Base-by-base conservation (phyloP, 2,113 vertebrate species). In the Mastomys coucha region DNA sequence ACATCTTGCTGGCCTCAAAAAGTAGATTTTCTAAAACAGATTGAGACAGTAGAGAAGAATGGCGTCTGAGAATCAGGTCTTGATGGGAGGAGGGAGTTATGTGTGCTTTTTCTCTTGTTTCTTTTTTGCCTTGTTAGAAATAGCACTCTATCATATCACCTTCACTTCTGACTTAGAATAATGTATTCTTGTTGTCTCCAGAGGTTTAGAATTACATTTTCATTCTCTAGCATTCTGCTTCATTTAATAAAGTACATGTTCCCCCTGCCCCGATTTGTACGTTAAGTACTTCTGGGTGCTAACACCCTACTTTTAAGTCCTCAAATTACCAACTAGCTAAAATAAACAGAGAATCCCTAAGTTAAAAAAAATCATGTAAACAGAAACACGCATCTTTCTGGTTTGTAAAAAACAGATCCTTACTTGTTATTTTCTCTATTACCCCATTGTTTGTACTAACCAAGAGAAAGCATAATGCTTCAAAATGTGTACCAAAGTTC, bases 81-180 rank as follows among this genome's bases (percentile, higher is more conserved):
- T 11, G 60, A 33, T 51, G 39, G 63, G 17, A 22, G 28, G 31
- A 26, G 31, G 12, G 14, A 45, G 1, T 78, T 9, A 26, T 10
- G 1, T 80, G 9, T 53, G 60, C 76, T 36, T 36, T 86, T 85
- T 69, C 88, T 36, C 33, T 69, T 58, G 45, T 78, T 93, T 93
- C 24, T n/a, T 96, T 96, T 96, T 65, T 70, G 53, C 72, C 14
- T 56, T 86, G 26, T 85, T 96, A 91, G 49, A 91, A 91, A 86
- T 7, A 60, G n/a, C 9, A 88, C 10, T 58, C 49, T 31, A 39
- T 82, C 36, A 60, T 33, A 87, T 77, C 1, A 12, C 31, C n/a
- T 92, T 33, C 26, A 82, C 69, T 93, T 72, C 10, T 90, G 67
- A 67, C 80, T 96, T 92, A 56, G 53, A 95, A 92, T 97, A 26